phyloP scores from a whole-genome alignment of 1,140 invertebrate genomes.

The Liolophura sinensis region DNA sequence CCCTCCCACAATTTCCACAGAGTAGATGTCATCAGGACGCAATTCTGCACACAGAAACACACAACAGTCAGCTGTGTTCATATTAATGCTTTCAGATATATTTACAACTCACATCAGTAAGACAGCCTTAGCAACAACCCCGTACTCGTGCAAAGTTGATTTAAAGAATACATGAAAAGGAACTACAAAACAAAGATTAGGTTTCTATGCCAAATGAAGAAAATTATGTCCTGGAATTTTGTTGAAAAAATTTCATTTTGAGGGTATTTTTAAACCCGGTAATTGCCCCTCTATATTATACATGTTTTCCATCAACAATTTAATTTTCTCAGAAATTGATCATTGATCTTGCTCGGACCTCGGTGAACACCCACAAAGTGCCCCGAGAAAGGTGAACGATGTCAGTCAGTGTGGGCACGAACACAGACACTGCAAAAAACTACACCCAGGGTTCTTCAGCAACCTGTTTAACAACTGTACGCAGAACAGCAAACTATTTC shows the following conservation, averaged over 20 bases:
- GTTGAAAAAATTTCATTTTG: too few relatives aligned
- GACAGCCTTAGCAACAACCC: not conserved
- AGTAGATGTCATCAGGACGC: conserved; percentile 82
- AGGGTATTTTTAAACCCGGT: too few relatives aligned
- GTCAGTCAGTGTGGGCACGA: not conserved
- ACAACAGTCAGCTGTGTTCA: not conserved
- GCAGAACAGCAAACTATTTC: too few relatives aligned
- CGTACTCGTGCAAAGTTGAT: not conserved
- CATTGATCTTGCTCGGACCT: too few relatives aligned
- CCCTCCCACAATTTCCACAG: conserved; percentile 96
- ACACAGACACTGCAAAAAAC: not conserved
- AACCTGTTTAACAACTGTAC: not conserved
- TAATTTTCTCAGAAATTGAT: too few relatives aligned
- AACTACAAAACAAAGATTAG: too few relatives aligned
- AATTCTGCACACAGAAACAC: conserved; percentile 62
- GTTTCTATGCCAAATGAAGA: too few relatives aligned
- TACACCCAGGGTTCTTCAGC: not conserved
- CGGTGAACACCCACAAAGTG: too few relatives aligned
- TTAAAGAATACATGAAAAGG: too few relatives aligned
- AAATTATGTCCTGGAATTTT: too few relatives aligned
- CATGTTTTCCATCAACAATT: too few relatives aligned
- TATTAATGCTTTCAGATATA: not conserved
- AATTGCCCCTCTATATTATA: too few relatives aligned
- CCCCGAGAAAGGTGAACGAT: not conserved
- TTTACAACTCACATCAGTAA: not conserved